Base-by-base conservation (phyloP, 2,888 invertebrate genomes). In the Calliopum simillimum region DNA sequence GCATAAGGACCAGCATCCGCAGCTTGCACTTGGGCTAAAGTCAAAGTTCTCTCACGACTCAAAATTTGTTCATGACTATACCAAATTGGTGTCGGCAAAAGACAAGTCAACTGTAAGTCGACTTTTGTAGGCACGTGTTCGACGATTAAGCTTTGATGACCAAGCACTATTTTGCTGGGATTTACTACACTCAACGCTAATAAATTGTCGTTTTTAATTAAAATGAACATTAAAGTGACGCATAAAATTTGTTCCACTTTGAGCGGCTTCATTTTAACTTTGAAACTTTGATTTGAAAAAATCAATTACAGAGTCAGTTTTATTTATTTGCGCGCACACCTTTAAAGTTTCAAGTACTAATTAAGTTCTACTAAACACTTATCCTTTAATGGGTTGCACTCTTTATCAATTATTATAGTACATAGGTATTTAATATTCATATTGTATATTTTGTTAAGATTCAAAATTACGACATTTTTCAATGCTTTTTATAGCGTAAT, bases 1-100 rank as follows among this genome's bases (percentile, higher is more conserved):
- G 81, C 78, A 71, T 86, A 86, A 13, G 73, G 69, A 14, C 84
- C 86, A 16, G 80, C 78, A 68, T 82, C 80, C 1, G 70, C 43
- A 0, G 66, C 1, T 19, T 74, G 76, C 6, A 77, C 73, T 2
- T 75, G 63, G 13, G 74, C 74, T 23, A 84, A 59, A 25, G 70
- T 64, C 62, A 78, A 66, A 2, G 53, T 66, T 11, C 47, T 66
- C 70, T 76, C 75, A 33, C 63, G 73, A 4, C 74, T 69, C 4
- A 72, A 33, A 4, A 65, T 61, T 25, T 68, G 69, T 5, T 77
- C 76, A 19, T 78, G 72, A 13, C 76, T 76, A 72, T 75, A 82
- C 82, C 84, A 82, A 19, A 71, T 68, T 16, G 77, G 75, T 25
- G 65, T 67, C 6, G 58, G 44, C 4, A 72, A 69, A 2, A 25